These are phyloP conservation scores for Drosophila pegasa DNA, from an alignment of 2,888 invertebrate species.

Conservation along the genomic window DNA sequence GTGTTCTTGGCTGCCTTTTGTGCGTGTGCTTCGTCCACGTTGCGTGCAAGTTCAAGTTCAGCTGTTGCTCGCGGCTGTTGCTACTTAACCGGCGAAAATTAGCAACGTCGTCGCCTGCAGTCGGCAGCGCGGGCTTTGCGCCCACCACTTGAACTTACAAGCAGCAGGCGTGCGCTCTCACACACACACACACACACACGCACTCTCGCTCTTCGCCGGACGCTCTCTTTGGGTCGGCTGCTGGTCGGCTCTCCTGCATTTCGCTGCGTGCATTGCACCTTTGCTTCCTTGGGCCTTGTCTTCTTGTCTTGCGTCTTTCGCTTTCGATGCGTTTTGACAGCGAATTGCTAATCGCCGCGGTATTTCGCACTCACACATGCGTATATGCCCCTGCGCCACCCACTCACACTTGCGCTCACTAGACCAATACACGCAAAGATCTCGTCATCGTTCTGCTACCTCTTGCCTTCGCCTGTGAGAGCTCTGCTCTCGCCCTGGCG, in stretches of 20 bases:
- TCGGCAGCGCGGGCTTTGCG: constrained; percentile 29
- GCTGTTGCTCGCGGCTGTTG: constrained; percentile 21
- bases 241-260: constrained; percentile 42
- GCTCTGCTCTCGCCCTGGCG: constrained; percentile 13
- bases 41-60: constrained; percentile 61
- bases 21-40: constrained; percentile 31
- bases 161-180: constrained; percentile 9
- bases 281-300: constrained; percentile 46
- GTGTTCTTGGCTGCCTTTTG: not conserved
- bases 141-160: constrained; percentile 61
- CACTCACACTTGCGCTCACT: constrained; percentile 23
- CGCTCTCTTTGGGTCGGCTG: constrained; percentile 16
- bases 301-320: constrained; percentile 57
- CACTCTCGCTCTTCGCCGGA: constrained; percentile 5
- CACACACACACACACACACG: not conserved
- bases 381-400: constrained; percentile 21
- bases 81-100: constrained; percentile 54
- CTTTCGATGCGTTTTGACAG: constrained; percentile 79
- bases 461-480: constrained; percentile 13
- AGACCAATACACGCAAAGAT: constrained; percentile 18
- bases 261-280: constrained; percentile 77
- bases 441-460: constrained; percentile 27
- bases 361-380: constrained; percentile 63
- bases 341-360: constrained; percentile 73
- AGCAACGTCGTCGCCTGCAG: constrained; percentile 27